Base-by-base conservation (phyloP, 2,113 vertebrate genomes). In the Deroptyus accipitrinus region DNA sequence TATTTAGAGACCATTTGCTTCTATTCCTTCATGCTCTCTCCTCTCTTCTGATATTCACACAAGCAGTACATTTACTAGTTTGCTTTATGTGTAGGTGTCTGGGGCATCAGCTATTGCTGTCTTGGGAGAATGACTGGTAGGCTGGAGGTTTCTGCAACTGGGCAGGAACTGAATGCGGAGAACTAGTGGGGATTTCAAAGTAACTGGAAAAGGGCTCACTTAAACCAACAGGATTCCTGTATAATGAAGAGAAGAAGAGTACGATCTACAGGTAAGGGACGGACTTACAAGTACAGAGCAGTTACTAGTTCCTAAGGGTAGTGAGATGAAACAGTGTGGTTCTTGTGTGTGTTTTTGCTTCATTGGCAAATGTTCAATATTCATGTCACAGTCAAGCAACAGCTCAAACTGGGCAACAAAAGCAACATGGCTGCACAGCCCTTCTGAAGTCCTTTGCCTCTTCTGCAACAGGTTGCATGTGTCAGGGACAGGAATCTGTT, bases 211-310 rank as follows among this genome's bases (percentile, higher is more conserved):
- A 68, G 17, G 42, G 18, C n/a, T 92, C 19, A 23, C 55, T 73
- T 33, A 74, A 92, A 51, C 62, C 44, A 64, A 52, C 30, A 44
- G 52, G 42, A n/a, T 76, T 90, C 19, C 57, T 61, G 6, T 46
- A 22, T 61, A 28, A 13, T 72, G 57, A 75, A 74, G 77, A 69
- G 33, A 17, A 55, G 67, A 54, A 64, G n/a, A 37, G 19, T 8
- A 19, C 0, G 0, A 57, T 57, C 44, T 81, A 42, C 27, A 46
- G 49, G 25, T 61, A 68, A 66, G 59, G 46, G n/a, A 20, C 1
- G 4, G 37, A n/a, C 41, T 74, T 66, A 12, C 19, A 83, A 83
- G 11, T 37, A 59, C 35, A 54, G 76, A 83, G 24, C 30, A 27
- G 11, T 89, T 62, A 23, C 2, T 77, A 80, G 20, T 52, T 93